A percentile compares a stretch with the other conserved stretches of the same genome.
phyloP scores from a whole-genome alignment of 2,888 invertebrate genomes.

The Bhutanitis thaidina region DNA sequence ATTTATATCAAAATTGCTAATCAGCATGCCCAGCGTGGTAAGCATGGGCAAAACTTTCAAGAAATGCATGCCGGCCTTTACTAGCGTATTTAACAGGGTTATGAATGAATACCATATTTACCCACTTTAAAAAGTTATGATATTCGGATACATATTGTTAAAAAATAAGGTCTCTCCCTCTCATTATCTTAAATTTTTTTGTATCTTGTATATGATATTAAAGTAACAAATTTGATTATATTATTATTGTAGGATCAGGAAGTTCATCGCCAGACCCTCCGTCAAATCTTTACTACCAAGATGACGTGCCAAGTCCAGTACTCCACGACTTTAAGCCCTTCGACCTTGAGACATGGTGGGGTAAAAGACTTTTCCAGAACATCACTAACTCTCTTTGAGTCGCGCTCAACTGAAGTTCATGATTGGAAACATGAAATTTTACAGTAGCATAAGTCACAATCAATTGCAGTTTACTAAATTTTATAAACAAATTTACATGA shows the following conservation, averaged over 20 bases:
- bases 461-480: constrained; percentile 76
- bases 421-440: constrained; percentile 43
- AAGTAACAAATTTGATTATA: neutral
- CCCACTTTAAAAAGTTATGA: too few species aligned
- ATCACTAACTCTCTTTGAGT: constrained; percentile 88
- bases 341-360: constrained; percentile 95
- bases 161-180: too few species aligned
- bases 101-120: too few species aligned
- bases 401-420: constrained; percentile 18
- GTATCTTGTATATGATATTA: too few species aligned
- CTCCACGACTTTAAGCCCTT: constrained; percentile 92
- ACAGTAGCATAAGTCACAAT: constrained; percentile 73
- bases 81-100: too few species aligned
- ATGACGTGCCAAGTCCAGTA: constrained; percentile 83
- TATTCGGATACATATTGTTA: too few species aligned
- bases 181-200: too few species aligned
- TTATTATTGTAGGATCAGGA: constrained; percentile 44
- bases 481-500: constrained; percentile 27
- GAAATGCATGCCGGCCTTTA: too few species aligned
- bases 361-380: constrained; percentile 90
- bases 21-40: too few species aligned
- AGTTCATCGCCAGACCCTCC: constrained; percentile 64
- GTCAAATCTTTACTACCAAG: constrained; percentile 84
- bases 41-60: too few species aligned
- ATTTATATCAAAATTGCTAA: too few species aligned